Conservation (phyloP, 2,888 invertebrate genomes). For the Augochlorella aurata region DNA sequence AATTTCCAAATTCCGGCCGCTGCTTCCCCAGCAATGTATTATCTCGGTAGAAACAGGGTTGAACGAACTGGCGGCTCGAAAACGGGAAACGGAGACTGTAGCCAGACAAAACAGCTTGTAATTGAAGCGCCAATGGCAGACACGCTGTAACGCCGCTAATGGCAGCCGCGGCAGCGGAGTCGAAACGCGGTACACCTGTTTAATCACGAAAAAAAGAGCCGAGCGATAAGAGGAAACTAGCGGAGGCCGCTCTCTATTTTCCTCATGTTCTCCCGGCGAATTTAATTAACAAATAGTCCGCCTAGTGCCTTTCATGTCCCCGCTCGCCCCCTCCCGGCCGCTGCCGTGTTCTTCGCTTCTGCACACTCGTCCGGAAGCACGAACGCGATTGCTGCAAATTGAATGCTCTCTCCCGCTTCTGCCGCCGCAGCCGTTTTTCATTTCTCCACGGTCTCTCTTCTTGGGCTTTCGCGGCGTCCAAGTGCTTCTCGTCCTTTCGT, state of each 20-base stretch:
- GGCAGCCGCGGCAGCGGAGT: not conserved
- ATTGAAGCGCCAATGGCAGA: constrained; percentile 6
- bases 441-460: constrained; percentile 8
- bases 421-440: constrained; percentile 21
- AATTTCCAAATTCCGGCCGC: no score
- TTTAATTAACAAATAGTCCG: constrained; percentile 61
- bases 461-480: constrained; percentile 26
- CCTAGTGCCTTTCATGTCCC: constrained; percentile 25
- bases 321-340: not conserved
- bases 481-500: constrained; percentile 32
- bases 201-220: constrained; percentile 14
- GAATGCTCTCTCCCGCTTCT: constrained; percentile 28
- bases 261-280: constrained; percentile 18
- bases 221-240: not conserved
- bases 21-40: no score
- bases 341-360: constrained; percentile 21
- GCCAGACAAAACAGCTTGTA: not conserved
- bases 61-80: not conserved
- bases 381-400: constrained; percentile 59
- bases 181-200: constrained; percentile 7
- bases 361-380: constrained; percentile 20
- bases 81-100: not conserved
- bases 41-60: not conserved
- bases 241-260: not conserved
- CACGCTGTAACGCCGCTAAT: not conserved